Evolutionary conservation across 2,113 vertebrate genomes (phyloP), one percentile per base, ranked within the genome.

Genomic region (Melanerpes aurifrons): DNA sequence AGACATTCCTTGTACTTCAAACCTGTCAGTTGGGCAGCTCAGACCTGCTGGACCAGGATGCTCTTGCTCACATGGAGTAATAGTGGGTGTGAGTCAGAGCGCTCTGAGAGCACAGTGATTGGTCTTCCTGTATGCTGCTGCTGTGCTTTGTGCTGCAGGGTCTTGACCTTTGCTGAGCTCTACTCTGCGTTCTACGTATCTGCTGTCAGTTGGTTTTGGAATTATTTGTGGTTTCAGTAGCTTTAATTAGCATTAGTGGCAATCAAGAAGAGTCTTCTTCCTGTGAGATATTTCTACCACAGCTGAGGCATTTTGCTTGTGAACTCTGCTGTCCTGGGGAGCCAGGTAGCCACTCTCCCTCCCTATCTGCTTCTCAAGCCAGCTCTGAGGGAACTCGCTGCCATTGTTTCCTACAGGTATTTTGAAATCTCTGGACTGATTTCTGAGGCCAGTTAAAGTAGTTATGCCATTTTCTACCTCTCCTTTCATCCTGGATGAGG

Each of bases 391-490:
- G 32, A 29, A 59, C 64, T 82, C 8, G 3, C 72, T 83, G 66
- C 56, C 8, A 8, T 71, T 58, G 31, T 45, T 95, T 82, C 78
- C 78, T 87, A n/a, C 10, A 47, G 58, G 58, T 35, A 16, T 96
- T 97, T 96, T 78, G 90, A 86, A 97, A 95, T 92, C 71, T 72
- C 78, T 64, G 71, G 82, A 92, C 68, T 89, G 79, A 96, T 75
- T 96, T 84, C 82, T 90, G 92, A 81, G 90, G 82, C 82, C 76
- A 43, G 67, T 37, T 45, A 84, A 90, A 86, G 74, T 79, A 77
- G 75, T 0, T 50, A 91, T 68, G 89, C 93, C 5, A 71, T 97
- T 97, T 91, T 95, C 48, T 70, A 69, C 47, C 91, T 96, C 82
- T 95, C 74, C 62, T 32, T 93, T 93, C 90, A 94, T 96, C 87